Evolutionary conservation across 1,140 invertebrate species (phyloP).

Genomic region (Pantala flavescens): DNA sequence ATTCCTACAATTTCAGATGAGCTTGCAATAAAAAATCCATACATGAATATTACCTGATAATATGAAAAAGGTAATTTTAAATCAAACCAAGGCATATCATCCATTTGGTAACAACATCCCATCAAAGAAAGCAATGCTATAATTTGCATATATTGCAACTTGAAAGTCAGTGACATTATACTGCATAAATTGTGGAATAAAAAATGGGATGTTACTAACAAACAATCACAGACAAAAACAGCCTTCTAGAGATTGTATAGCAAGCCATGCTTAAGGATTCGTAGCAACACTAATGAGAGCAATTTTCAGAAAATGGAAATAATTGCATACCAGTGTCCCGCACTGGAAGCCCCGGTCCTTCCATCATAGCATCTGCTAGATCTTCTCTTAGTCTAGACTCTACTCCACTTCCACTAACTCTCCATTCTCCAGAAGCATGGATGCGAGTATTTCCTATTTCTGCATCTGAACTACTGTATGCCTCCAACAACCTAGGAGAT

Average conservation of each 20-base stretch:
- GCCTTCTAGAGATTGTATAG: neutral
- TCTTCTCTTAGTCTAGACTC: constrained; percentile 79
- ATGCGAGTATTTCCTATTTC: constrained; percentile 17
- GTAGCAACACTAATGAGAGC: neutral
- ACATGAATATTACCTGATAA: too few species aligned
- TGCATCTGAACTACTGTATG: constrained; percentile 38
- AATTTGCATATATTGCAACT: too few species aligned
- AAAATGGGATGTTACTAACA: too few species aligned
- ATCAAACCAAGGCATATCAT: too few species aligned
- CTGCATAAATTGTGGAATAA: too few species aligned
- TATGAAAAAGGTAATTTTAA: too few species aligned
- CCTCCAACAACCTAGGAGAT: constrained; percentile 58
- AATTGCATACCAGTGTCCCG: constrained; percentile 46
- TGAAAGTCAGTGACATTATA: too few species aligned
- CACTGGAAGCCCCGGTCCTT: constrained; percentile 47
- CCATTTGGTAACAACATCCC: too few species aligned
- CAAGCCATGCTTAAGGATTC: neutral
- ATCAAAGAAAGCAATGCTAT: too few species aligned
- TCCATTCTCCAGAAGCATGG: neutral
- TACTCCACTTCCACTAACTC: constrained; percentile 20
- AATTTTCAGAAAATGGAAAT: neutral
- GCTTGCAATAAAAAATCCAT: too few species aligned
- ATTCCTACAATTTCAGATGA: too few species aligned
- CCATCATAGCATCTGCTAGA: constrained; percentile 88
- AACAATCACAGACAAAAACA: too few species aligned